Conservation (phyloP, 2,888 invertebrate species). For the Agrochola circellaris region DNA sequence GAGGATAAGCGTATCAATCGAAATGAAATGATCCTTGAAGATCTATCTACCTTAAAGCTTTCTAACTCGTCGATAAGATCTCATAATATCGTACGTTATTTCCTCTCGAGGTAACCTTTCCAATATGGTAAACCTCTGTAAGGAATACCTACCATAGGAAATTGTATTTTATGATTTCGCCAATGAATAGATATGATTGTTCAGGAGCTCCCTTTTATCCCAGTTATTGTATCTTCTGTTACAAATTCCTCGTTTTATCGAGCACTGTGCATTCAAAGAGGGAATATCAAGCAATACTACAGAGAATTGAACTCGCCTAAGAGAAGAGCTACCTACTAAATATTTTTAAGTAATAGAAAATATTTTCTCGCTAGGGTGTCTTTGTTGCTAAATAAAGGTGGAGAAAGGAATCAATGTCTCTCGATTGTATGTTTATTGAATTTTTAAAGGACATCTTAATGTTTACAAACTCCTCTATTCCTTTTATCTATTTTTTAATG, state of each 20-base stretch:
- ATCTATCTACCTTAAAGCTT: constrained; percentile 17
- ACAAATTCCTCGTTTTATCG: constrained; percentile 76
- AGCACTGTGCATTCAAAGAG: constrained; percentile 73
- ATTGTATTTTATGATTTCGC: constrained; percentile 66
- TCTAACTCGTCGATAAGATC: constrained; percentile 34
- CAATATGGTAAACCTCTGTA: constrained; percentile 58
- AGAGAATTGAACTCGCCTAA: constrained; percentile 62
- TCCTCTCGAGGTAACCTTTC: constrained; percentile 48
- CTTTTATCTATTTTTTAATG: not conserved
- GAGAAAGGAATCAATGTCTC: constrained; percentile 21
- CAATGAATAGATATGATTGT: constrained; percentile 81
- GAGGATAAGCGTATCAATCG: not conserved
- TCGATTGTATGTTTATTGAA: constrained; percentile 35
- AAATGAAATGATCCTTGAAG: constrained; percentile 13
- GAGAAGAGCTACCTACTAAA: constrained; percentile 68
- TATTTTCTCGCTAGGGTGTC: constrained; percentile 19
- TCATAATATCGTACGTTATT: constrained; percentile 47
- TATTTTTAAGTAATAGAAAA: constrained; percentile 60
- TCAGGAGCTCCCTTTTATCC: constrained; percentile 76
- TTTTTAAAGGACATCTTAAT: constrained; percentile 17
- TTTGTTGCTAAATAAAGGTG: constrained; percentile 16
- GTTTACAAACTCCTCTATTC: not conserved
- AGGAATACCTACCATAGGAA: constrained; percentile 52
- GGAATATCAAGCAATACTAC: constrained; percentile 71
- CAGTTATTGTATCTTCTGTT: constrained; percentile 77